Evolutionary conservation across 2,888 invertebrate genomes (phyloP).

Genomic region (Drosophila dives): DNA sequence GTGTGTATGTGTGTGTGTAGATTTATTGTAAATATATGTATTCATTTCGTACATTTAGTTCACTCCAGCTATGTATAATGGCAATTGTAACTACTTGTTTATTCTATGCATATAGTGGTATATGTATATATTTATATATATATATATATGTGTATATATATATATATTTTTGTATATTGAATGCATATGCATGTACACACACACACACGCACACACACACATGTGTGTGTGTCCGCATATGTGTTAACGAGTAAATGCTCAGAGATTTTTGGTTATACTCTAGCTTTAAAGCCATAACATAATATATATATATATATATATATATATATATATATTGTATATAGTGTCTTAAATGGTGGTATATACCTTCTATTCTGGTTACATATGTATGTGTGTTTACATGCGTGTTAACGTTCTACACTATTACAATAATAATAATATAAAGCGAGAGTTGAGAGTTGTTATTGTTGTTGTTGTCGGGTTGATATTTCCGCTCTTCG

Average conservation of each 20-base stretch:
- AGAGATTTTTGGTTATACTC: constrained; percentile 5
- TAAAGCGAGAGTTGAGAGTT: constrained; percentile 23
- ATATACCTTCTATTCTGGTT: constrained; percentile 4
- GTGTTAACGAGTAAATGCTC: constrained; percentile 24
- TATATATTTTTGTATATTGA: neutral
- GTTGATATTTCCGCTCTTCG: constrained; percentile 15
- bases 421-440: constrained; percentile 16
- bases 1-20: neutral
- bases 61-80: constrained; percentile 27
- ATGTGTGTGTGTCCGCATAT: constrained; percentile 29
- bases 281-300: constrained; percentile 29
- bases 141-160: neutral
- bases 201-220: neutral
- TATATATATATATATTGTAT: constrained; percentile 13
- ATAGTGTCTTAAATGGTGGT: constrained; percentile 25
- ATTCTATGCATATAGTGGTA: constrained; percentile 16
- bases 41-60: constrained; percentile 13
- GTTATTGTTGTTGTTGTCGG: neutral
- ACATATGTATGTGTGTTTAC: constrained; percentile 17
- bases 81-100: constrained; percentile 14
- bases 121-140: neutral
- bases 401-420: constrained; percentile 24
- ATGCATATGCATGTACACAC: neutral
- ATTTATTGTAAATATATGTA: constrained; percentile 8
- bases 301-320: constrained; percentile 15